Evolutionary conservation across 2,888 invertebrate species (phyloP), one percentile per base, ranked within the genome.

Genomic region (Encarsia formosa): DNA sequence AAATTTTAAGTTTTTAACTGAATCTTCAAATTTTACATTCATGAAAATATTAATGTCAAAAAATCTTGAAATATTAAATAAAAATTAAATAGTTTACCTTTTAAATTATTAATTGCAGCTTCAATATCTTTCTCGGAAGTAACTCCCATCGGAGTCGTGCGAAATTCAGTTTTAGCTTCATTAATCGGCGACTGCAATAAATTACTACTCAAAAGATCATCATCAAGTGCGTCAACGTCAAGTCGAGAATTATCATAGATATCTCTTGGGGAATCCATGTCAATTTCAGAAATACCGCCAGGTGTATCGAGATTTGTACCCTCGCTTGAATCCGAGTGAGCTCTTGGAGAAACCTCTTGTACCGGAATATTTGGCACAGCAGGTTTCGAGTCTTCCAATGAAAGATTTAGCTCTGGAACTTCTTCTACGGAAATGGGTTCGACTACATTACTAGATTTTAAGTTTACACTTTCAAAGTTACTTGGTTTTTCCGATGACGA

Each of bases 51-150:
- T 45, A 45, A 29, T 41, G 13, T 20, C 31, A 39, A 26, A 39
- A 32, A 26, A 19, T 13, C 3, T 31, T n/a, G 41, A 47, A 46
- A 26, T 15, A 8, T 15, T 40, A 53, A 26, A 16, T 24, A 26
- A 16, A 34, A 42, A 35, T 26, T 19, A 41, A 54, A 44, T 39
- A 22, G n/a, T 29, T 23, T 70, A 73, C 72, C 73, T 70, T 69
- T 67, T 18, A 74, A 57, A 54, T 72, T 71, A 26, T 70, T 65
- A 37, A 74, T 73, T 70, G 71, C 71, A n/a, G 65, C 63, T 48
- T 68, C 67, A 46, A 74, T 69, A 49, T 73, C 72, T 43, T 71
- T 70, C 39, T 73, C 73, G 1, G 73, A 68, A 4, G 66, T 64
- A 4, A 63, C 59, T 32, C 64, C 65, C 15, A 65, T 61, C 1